A percentile compares a stretch with the other conserved stretches of the same genome.
These are phyloP conservation scores for Orientallactaga sibirica DNA, from an alignment of 2,797 vertebrate species.

Conservation along the genomic window DNA sequence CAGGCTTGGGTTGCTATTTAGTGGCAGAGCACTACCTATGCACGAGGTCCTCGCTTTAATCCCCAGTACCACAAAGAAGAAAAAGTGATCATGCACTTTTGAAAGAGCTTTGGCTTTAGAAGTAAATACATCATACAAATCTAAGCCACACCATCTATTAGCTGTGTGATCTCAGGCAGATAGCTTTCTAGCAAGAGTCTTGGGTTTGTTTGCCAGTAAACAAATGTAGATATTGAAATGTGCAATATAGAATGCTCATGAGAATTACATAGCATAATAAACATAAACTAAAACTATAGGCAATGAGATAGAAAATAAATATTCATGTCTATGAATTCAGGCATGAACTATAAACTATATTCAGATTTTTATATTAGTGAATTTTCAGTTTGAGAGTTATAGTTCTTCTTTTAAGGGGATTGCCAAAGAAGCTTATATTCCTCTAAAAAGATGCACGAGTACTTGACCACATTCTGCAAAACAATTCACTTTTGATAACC, in stretches of 20 bases:
- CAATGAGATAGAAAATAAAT: conserved; percentile 24
- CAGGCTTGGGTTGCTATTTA: not conserved
- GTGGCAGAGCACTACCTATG: not conserved
- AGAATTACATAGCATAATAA: not conserved
- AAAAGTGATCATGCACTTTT: not conserved
- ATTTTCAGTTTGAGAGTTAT: conserved; percentile 44
- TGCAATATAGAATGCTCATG: not conserved
- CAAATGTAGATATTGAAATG: conserved; percentile 34
- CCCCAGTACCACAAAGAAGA: not conserved
- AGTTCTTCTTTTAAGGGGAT: conserved; percentile 26
- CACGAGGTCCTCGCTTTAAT: not conserved
- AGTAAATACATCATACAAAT: not conserved
- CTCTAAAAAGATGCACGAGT: conserved; percentile 7
- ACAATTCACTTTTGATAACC: conserved; percentile 39
- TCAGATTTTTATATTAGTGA: not conserved
- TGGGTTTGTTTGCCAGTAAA: not conserved
- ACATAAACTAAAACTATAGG: conserved; percentile 22
- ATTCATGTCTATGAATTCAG: not conserved
- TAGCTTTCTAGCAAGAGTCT: not conserved
- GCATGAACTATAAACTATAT: conserved; percentile 14
- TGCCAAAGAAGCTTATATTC: conserved; percentile 24
- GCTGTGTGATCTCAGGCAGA: not conserved
- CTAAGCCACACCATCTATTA: not conserved
- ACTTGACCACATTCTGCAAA: conserved; percentile 13
- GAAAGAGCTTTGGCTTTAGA: not conserved